Base-by-base conservation (phyloP, 1,140 invertebrate genomes). In the Drosophila nikananu region DNA sequence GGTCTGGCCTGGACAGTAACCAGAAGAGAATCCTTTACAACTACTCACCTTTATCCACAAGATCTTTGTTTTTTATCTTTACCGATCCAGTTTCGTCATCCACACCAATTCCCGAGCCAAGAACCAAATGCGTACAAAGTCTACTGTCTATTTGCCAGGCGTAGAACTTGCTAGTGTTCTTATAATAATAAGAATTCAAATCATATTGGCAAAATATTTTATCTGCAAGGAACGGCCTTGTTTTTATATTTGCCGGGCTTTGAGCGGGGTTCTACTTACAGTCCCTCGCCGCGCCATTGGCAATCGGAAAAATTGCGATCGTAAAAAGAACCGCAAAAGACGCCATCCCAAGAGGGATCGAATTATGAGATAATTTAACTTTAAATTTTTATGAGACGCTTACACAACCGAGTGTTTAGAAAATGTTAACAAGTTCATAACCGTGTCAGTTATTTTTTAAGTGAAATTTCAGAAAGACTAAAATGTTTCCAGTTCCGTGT, bases 71-170 rank as follows among this genome's bases (percentile, higher is more conserved):
- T 23, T 35, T 58, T 7, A 80, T 30, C 21, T 41, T 58, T 5
- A 83, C 1, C 63, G 93, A 92, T 1, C 94, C 93, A 1, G 93
- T 87, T 61, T 96, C 95, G 61, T 95, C 95, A 37, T 94, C 59
- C 1, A 96, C 41, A 3, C 95, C 95, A 25, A 95, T 91, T 73
- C 96, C 42, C 1, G 70, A 96, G 1, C 95, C 94, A 71, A 96
- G 96, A 21, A 96, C 94, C 12, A 96, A 37, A 84, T 97, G 95
- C 0, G 96, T 96, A 83, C 96, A 97, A 1, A 96, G 87, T 21
- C 86, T 83, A 0, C 94, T 93, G 58, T 96, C 94, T n/a, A 96
- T 94, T 19, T 67, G 23, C 83, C 76, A 82, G 1, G 48, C 9
- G 27, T 23, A 35, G 17, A 89, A 89, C 5, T n/a, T 6, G 27